Base-by-base conservation (phyloP, 2,888 invertebrate species). In the Tachystola acroxantha region DNA sequence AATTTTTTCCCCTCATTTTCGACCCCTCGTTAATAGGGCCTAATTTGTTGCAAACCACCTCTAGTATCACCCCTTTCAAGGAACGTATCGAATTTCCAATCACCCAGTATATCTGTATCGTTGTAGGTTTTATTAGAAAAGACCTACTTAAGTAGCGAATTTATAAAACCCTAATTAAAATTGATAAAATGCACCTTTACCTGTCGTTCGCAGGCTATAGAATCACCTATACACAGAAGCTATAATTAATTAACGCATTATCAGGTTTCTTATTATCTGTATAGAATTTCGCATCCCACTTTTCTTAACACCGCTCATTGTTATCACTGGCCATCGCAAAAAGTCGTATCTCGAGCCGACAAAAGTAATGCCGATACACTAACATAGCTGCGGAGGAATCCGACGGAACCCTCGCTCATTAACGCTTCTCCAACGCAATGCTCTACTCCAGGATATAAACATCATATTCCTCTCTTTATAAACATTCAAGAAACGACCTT, bases 321-420 rank as follows among this genome's bases (percentile, higher is more conserved):
- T 79, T 81, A 86, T 86, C 85, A 79, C 60, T 76, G 70, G 70
- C 47, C 63, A 85, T 86, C 85, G 72, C 82, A 86, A 85, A 85
- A 85, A 85, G 69, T 64, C 57, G 63, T 62, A 63, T 69, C 71
- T 10, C 5, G 64, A 61, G 80, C 85, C 85, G 85, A 85, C 85
- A 85, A 86, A 85, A 78, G 84, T 20, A 16, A 16, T 16, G 33
- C 73, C 66, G 73, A 73, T 24, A 70, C 68, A 72, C 71, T 66
- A 71, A 75, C 82, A 76, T 78, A 60, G 71, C 77, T 69, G 64
- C 52, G 46, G 39, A 48, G 81, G 84, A 82, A 80, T 85, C 74
- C 71, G 65, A 66, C 64, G 68, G 74, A 69, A 72, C 71, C 69
- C 62, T 57, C 62, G 72, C 85, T 86, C 85, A 86, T 85, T 86